Percentiles rank a stretch among this genome's conserved stretches.
Evolutionary conservation across 2,888 invertebrate species (phyloP).

Genomic region (Didymodactylos carnosus): DNA sequence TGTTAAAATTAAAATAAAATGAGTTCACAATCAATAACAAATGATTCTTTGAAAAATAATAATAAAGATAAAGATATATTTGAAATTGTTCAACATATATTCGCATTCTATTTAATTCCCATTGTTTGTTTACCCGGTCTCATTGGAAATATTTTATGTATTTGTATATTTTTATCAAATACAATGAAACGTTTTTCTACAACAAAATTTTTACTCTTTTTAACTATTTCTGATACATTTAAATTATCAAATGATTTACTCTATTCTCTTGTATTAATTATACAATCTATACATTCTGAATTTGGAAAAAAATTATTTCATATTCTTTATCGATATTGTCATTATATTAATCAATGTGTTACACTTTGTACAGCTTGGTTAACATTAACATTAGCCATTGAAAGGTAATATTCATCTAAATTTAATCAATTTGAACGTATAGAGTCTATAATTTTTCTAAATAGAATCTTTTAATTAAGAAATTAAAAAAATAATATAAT

Average conservation of each 20-base stretch:
- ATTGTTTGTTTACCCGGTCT: conserved; percentile 7
- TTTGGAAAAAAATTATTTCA: conserved; percentile 8
- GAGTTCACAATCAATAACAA: too few relatives aligned
- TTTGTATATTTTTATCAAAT: conserved; percentile 3
- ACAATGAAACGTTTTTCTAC: conserved; percentile 2
- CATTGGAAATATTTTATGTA: conserved; percentile 10
- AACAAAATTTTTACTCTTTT: conserved; percentile 3
- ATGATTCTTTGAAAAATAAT: too few relatives aligned
- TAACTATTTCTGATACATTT: conserved; percentile 5
- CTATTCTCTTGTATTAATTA: conserved; percentile 3
- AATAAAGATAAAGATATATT: conserved; percentile 1
- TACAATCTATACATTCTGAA: neutral
- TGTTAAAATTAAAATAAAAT: too few relatives aligned
- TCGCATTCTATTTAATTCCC: conserved; percentile 5
- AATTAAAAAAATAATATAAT: too few relatives aligned
- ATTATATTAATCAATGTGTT: conserved; percentile 8
- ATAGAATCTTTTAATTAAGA: too few relatives aligned
- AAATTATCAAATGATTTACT: conserved; percentile 13
- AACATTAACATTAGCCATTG: conserved; percentile 4
- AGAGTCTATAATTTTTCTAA: neutral
- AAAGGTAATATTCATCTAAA: neutral
- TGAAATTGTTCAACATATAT: conserved; percentile 1
- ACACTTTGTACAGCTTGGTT: conserved; percentile 11
- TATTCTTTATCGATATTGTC: conserved; percentile 6
- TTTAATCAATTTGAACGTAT: neutral